Conservation (phyloP, 2,797 vertebrate species). For the Epinephelus awoara region DNA sequence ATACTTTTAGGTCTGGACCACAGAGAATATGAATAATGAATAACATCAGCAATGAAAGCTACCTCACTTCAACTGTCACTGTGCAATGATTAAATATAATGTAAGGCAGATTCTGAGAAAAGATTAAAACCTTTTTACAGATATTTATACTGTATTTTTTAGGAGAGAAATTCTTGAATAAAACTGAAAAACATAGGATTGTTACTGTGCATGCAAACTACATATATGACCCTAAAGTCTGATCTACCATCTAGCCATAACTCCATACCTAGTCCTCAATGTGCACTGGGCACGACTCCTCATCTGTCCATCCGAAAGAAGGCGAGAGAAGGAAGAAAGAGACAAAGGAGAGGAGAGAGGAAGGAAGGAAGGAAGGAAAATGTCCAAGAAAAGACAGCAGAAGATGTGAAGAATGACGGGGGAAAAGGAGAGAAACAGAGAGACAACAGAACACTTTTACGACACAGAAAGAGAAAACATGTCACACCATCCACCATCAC, state of each 20-base stretch:
- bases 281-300: constrained; percentile 95
- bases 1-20: not conserved
- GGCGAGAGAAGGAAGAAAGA: constrained; percentile 73
- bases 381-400: constrained; percentile 67
- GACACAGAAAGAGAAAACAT: constrained; percentile 80
- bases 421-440: constrained; percentile 74
- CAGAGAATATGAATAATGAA: not conserved
- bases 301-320: constrained; percentile 91
- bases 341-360: constrained; percentile 58
- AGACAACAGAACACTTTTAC: constrained; percentile 85
- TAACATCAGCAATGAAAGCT: not conserved
- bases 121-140: no score
- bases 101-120: not conserved
- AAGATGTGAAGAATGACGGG: constrained; percentile 60
- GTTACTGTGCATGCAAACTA: constrained; percentile 4
- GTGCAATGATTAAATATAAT: not conserved
- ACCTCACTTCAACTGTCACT: not conserved
- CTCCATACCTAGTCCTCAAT: constrained; percentile 96
- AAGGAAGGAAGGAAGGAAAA: constrained; percentile 58
- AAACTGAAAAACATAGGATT: no score
- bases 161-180: no score
- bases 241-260: constrained; percentile 60
- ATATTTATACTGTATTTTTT: no score
- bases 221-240: constrained; percentile 44
- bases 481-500: constrained; percentile 73